Evolutionary conservation across 2,888 invertebrate species (phyloP), one percentile per base, ranked within the genome.

Genomic region (Colletes collaris): DNA sequence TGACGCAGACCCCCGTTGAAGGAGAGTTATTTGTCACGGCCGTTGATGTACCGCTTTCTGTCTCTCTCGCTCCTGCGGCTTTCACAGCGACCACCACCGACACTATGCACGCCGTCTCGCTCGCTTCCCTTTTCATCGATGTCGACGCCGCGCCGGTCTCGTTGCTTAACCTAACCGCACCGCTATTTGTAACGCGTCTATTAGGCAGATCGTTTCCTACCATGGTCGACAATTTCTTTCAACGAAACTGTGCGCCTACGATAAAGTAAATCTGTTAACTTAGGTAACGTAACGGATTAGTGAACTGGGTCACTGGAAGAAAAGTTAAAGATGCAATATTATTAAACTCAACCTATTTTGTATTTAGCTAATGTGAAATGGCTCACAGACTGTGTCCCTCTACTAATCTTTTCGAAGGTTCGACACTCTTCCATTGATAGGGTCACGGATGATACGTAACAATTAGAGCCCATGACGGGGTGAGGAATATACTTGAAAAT

Each of bases 11-110:
- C 90, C 86, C 82, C 85, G 89, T 87, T 90, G 90, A 91, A 92
- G 91, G 91, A 89, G 89, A 90, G 91, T 92, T 92, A 92, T 92
- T 92, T 92, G 92, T 92, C 92, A 91, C 86, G 87, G 85, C 85
- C 83, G 88, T 87, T 84, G 83, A 85, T 81, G 85, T 79, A 71
- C 76, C 78, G 78, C 70, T 78, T 73, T 71, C 69, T 77, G 71
- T 81, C 81, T 72, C 71, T 58, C 81, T 68, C 71, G 80, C 76
- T 63, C 68, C 60, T 58, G 35, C 52, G 40, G 8, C 27, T 44
- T 6, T 44, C 10, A 16, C 58, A n/a, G 16, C 44, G 44, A 7
- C 62, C 64, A 19, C 40, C 53, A 27, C 76, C 37, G 53, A 76
- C 49, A 52, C 58, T 40, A 16, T 13, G 50, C 46, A 37, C 64